Percentiles rank a stretch among this genome's conserved stretches.
Conservation (phyloP, 1,140 invertebrate species). For the Bombus confusus region DNA sequence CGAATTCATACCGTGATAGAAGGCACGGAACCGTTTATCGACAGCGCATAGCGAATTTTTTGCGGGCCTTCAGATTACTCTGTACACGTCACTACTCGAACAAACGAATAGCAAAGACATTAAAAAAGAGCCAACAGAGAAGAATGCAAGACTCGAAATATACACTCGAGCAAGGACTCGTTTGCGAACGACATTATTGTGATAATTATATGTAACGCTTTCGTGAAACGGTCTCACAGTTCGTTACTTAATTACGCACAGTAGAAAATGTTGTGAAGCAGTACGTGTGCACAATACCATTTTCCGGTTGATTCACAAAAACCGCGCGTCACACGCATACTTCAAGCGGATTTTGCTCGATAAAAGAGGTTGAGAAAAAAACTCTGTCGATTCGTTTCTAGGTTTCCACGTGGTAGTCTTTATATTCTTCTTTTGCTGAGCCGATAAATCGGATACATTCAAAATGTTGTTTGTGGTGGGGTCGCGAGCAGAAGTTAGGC, state of each 20-base stretch:
- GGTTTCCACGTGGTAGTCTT: slow-evolving; percentile 38
- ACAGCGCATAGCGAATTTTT: slow-evolving; percentile 63
- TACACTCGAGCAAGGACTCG: slow-evolving; percentile 45
- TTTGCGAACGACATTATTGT: slow-evolving; percentile 57
- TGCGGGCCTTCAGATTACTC: slow-evolving; percentile 66
- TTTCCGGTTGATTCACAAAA: slow-evolving; percentile 17
- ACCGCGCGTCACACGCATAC: slow-evolving; percentile 19
- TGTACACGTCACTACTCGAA: slow-evolving; percentile 66
- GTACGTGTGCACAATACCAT: slow-evolving; percentile 46
- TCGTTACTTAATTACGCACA: slow-evolving; percentile 58
- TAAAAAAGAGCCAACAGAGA: slow-evolving; percentile 47
- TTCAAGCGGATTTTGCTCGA: slow-evolving; percentile 38
- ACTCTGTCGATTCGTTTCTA: slow-evolving; percentile 46
- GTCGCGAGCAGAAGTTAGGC: slow-evolving; percentile 19
- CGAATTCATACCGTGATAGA: slow-evolving; percentile 6
- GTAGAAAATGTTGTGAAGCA: slow-evolving; percentile 49
- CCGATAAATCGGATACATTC: slow-evolving; percentile 5
- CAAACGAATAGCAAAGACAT: slow-evolving; percentile 54
- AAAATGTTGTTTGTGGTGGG: slow-evolving; percentile 6
- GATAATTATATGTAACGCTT: slow-evolving; percentile 54
- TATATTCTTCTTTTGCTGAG: slow-evolving; percentile 46
- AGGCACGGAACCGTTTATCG: slow-evolving; percentile 50
- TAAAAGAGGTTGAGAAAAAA: not conserved
- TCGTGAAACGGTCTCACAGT: slow-evolving; percentile 47
- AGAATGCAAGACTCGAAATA: slow-evolving; percentile 50